Evolutionary conservation across 1,140 invertebrate species (phyloP).

Genomic region (Mya arenaria): DNA sequence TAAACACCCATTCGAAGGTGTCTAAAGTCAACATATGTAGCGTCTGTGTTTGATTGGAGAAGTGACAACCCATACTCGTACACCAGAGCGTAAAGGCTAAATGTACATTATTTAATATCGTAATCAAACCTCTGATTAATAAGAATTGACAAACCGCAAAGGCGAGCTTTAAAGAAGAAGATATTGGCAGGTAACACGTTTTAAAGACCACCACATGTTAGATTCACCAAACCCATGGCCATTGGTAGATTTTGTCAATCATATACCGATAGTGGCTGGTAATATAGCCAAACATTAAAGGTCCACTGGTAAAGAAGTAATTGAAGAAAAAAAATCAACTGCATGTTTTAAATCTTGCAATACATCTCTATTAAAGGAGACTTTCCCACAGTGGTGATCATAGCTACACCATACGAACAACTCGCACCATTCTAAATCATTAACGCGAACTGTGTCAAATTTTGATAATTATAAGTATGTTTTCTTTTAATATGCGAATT

Average conservation of each 20-base stretch:
- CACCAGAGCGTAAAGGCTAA: too few relatives aligned
- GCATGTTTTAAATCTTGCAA: slow-evolving; percentile 16
- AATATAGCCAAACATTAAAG: slow-evolving; percentile 1
- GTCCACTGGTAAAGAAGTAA: slow-evolving; percentile 8
- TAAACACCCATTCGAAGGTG: too few relatives aligned
- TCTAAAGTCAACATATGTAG: too few relatives aligned
- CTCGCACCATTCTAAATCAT: neutral
- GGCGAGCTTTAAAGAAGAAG: too few relatives aligned
- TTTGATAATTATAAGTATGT: neutral
- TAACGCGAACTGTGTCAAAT: neutral
- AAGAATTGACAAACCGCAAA: too few relatives aligned
- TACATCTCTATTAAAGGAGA: neutral
- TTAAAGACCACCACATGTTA: slow-evolving; percentile 30
- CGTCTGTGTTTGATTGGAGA: too few relatives aligned
- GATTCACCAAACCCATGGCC: slow-evolving; percentile 1
- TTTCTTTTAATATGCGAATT: neutral
- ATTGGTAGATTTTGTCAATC: slow-evolving; percentile 1
- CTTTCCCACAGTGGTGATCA: too few relatives aligned
- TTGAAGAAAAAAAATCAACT: neutral
- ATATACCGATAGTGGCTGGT: slow-evolving; percentile 8
- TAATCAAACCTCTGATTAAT: too few relatives aligned
- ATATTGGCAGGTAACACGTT: too few relatives aligned
- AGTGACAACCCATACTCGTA: too few relatives aligned
- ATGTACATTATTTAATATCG: too few relatives aligned
- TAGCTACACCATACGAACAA: neutral